Evolutionary conservation across 2,113 vertebrate species (phyloP).

Genomic region (Varanus komodoensis): DNA sequence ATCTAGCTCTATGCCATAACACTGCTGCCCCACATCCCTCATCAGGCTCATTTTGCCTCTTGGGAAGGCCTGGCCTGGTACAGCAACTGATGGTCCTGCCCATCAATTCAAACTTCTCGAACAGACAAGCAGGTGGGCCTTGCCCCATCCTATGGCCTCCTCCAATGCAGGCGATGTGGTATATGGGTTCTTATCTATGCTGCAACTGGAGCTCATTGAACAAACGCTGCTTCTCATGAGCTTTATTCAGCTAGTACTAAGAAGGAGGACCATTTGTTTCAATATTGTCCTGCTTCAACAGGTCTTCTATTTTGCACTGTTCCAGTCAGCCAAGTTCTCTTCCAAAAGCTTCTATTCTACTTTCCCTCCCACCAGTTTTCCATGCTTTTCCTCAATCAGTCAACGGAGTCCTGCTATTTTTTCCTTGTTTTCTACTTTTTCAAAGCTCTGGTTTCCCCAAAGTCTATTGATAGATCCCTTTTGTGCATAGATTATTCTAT

Average conservation of each 20-base stretch:
- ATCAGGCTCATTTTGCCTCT: not conserved
- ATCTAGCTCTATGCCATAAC: not conserved
- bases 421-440: not conserved
- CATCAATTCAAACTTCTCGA: no score
- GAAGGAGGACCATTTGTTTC: no score
- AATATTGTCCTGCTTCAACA: no score
- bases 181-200: not conserved
- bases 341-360: not conserved
- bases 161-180: not conserved
- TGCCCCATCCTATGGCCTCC: not conserved
- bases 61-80: not conserved
- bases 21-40: not conserved
- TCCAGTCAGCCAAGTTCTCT: not conserved
- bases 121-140: not conserved
- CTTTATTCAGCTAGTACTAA: not conserved
- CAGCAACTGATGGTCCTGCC: not conserved
- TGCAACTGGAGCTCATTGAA: not conserved
- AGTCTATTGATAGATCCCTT: not conserved
- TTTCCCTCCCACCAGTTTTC: not conserved
- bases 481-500: not conserved
- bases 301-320: no score
- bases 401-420: not conserved
- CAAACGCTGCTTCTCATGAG: not conserved
- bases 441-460: not conserved
- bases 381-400: not conserved